Conservation (phyloP, 1,140 invertebrate genomes). For the Dufourea novaeangliae region DNA sequence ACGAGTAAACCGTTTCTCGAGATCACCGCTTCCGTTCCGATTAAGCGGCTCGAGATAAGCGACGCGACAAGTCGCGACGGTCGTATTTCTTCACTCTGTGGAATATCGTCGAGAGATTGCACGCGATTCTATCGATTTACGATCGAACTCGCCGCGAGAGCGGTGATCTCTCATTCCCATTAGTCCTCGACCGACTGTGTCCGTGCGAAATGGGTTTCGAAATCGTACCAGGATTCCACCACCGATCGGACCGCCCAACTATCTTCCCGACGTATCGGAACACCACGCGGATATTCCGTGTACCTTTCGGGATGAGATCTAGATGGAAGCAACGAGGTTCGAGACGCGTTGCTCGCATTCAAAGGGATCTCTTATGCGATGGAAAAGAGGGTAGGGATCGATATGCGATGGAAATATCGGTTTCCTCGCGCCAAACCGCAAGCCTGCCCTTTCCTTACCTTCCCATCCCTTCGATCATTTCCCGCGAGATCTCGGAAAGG, state of each 20-base stretch:
- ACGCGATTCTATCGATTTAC: conserved; percentile 58
- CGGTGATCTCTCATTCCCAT: conserved; percentile 19
- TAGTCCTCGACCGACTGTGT: background rate
- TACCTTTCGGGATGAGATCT: conserved; percentile 13
- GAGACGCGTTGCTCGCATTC: conserved; percentile 34
- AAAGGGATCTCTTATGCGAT: conserved; percentile 42
- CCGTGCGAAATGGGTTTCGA: conserved; percentile 57
- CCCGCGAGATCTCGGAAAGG: background rate
- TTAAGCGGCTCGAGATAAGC: too few species aligned
- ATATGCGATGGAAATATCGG: conserved; percentile 47
- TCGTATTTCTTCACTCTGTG: conserved; percentile 16
- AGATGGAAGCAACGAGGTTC: conserved; percentile 2
- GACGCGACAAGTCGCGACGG: too few species aligned
- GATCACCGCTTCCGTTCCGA: background rate
- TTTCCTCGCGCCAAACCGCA: conserved; percentile 14
- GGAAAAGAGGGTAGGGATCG: conserved; percentile 10
- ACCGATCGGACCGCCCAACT: background rate
- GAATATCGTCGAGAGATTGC: conserved; percentile 20
- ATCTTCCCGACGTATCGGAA: conserved; percentile 1
- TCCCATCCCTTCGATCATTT: background rate
- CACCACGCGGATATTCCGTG: conserved; percentile 5
- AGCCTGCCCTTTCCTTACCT: background rate
- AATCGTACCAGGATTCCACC: conserved; percentile 59
- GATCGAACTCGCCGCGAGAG: conserved; percentile 23
- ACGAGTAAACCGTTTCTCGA: background rate